phyloP scores from a whole-genome alignment of 2,113 vertebrate species.

The Felis catus region F.catus_Fca126_mat1.0 CM031412.1:110810501-110811000 shows the following conservation, averaged over 20 bases:
- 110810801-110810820: background rate
- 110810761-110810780: background rate
- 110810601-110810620: background rate
- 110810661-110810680: background rate
- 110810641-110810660: background rate
- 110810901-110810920: background rate
- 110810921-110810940: background rate
- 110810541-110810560: background rate
- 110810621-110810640: constrained; percentile 10
- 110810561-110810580: constrained; percentile 33
- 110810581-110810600: background rate
- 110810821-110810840: constrained; percentile 16
- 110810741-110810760: background rate
- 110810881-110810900: background rate
- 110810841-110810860: background rate
- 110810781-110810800: background rate
- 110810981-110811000: background rate
- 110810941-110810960: too few species aligned
- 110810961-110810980: background rate
- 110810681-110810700: background rate
- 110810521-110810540: constrained; percentile 8
- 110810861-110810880: background rate
- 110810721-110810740: background rate
- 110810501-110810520: constrained; percentile 64
- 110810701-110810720: background rate